A percentile compares a stretch with the other conserved stretches of the same genome.
Evolutionary conservation across 35 echinoderm and acorn worm species (phyloP).

Genomic region (Ophioderma brevispina): DNA sequence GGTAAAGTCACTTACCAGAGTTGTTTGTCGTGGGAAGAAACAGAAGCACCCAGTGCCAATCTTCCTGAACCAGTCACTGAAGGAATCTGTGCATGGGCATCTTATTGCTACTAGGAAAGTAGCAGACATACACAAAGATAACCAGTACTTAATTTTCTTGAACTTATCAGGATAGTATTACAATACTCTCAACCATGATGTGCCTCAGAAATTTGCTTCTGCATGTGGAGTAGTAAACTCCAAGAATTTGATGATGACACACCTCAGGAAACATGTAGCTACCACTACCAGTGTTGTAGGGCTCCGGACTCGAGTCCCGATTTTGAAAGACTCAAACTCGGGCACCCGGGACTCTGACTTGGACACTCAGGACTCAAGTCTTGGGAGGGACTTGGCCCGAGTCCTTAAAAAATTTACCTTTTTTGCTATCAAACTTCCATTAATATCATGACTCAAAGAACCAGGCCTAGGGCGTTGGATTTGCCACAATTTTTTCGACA

Average conservation of each 20-base stretch:
- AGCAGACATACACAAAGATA: conserved; percentile 25
- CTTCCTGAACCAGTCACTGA: conserved; percentile 26
- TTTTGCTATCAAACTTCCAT: too few relatives aligned
- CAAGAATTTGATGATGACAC: conserved; percentile 31
- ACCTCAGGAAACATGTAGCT: conserved; percentile 53
- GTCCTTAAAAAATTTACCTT: too few relatives aligned
- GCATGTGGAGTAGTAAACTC: conserved; percentile 34
- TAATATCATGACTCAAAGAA: too few relatives aligned
- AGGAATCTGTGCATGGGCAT: background rate
- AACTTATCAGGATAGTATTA: background rate
- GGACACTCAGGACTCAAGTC: too few relatives aligned
- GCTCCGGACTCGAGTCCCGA: too few relatives aligned
- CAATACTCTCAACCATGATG: conserved; percentile 6
- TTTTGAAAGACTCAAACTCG: too few relatives aligned
- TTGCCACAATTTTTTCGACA: too few relatives aligned
- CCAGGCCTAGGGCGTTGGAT: too few relatives aligned
- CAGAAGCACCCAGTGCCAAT: conserved; percentile 29
- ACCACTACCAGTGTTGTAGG: conserved; percentile 46
- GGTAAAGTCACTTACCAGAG: conserved; percentile 1
- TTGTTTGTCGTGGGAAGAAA: conserved; percentile 39
- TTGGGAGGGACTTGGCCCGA: too few relatives aligned
- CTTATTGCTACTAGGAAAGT: background rate
- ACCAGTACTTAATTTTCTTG: conserved; percentile 41
- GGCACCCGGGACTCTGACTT: too few relatives aligned
- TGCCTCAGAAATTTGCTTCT: conserved; percentile 30